These are phyloP conservation scores for Coelopa pilipes DNA, from an alignment of 2,888 invertebrate species.

Conservation along the genomic window DNA sequence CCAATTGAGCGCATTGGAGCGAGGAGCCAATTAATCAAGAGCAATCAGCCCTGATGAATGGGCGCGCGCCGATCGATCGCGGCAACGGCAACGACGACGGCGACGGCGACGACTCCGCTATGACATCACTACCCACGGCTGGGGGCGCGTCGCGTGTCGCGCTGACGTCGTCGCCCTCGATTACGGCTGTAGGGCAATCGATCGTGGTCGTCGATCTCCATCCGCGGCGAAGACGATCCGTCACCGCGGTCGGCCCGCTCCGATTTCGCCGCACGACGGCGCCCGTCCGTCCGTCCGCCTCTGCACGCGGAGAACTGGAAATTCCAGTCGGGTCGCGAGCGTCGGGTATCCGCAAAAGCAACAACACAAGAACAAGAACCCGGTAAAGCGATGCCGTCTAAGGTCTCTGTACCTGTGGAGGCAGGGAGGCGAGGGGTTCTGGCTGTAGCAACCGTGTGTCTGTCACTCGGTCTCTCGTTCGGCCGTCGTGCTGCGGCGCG, in stretches of 20 bases:
- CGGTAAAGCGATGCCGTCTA: no score
- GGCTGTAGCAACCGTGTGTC: no score
- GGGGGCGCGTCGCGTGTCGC: not conserved
- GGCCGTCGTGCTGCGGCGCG: not conserved
- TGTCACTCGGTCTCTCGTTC: not conserved
- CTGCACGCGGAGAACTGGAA: no score
- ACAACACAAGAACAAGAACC: no score
- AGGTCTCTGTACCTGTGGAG: no score
- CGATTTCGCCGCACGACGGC: no score
- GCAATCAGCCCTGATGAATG: conserved; percentile 43
- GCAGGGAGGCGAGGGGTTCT: no score
- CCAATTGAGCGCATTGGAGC: conserved; percentile 22
- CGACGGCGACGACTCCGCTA: not conserved
- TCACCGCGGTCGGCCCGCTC: no score
- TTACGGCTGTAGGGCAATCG: not conserved
- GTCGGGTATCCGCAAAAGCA: no score
- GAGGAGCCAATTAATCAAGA: conserved; percentile 36
- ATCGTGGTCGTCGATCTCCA: not conserved
- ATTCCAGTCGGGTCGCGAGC: no score
- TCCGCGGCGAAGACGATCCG: no score
- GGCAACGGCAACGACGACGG: not conserved
- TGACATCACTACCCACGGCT: not conserved
- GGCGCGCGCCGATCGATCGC: conserved; percentile 30
- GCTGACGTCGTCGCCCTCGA: not conserved
- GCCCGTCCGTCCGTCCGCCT: no score